Base-by-base conservation (phyloP, 2,888 invertebrate genomes). In the Dermolepida albohirtum region DNA sequence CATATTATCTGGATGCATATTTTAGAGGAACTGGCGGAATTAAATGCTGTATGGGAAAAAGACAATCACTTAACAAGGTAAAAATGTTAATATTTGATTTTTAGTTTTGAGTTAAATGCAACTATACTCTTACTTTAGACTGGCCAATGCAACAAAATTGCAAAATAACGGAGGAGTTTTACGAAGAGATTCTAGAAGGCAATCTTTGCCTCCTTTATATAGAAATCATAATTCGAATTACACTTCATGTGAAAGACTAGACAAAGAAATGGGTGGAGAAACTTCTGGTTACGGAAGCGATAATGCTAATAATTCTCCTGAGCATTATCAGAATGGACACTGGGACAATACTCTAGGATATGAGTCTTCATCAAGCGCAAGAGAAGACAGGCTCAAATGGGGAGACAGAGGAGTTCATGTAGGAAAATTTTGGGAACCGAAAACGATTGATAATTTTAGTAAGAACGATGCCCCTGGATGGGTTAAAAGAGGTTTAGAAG, bases 261-360 rank as follows among this genome's bases (percentile, higher is more conserved):
- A 90, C 78, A 79, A 75, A 70, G 83, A 83, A 72, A 75, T 79
- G 70, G 91, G 91, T 78, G 91, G 91, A 41, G 93, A 93, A 78
- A 93, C 93, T 64, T 93, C 93, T 34, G 94, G 94, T 41, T 93
- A 94, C 82, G 91, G 92, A 55, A 94, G 94, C 80, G 93, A 94
- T 79, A 91, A 90, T 54, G 83, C 88, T 10, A 84, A 84, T 63
- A 73, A 75, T 54, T 84, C 84, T 5, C 85, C 86, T 22, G 86
- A 87, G 65, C 76, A 77, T 72, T 71, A 73, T 62, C 73, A 69
- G 27, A 59, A 69, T 40, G 65, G 67, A n/a, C 70, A 66, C 14
- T 78, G 77, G 75, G 75, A 76, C 59, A 72, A 75, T 34, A 73
- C 74, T 49, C 70, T 77, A 27, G 80, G 81, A 10, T 82, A 82